These are phyloP conservation scores for Chloebia gouldiae DNA, from an alignment of 2,113 vertebrate genomes.

Conservation along the genomic window DNA sequence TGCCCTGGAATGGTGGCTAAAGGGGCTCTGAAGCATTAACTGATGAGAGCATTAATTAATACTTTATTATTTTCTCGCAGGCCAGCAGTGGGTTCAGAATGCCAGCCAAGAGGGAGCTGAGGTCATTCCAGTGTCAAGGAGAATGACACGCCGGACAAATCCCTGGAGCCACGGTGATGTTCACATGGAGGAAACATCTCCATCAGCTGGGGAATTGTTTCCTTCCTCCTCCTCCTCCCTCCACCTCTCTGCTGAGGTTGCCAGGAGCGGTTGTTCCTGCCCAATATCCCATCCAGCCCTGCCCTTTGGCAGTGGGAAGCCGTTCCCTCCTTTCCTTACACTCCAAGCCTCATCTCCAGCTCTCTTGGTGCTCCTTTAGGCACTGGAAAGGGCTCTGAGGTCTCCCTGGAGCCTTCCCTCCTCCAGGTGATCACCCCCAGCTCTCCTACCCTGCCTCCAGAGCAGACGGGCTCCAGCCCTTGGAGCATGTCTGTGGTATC, in stretches of 20 bases:
- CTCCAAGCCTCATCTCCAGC: background rate
- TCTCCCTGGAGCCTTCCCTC: background rate
- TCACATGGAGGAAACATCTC: background rate
- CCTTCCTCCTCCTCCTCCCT: background rate
- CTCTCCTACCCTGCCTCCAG: background rate
- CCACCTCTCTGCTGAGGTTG: background rate
- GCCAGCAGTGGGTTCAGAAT: background rate
- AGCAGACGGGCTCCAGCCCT: background rate
- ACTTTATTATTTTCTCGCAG: constrained; percentile 42
- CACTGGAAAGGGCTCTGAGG: background rate
- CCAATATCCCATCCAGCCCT: no score
- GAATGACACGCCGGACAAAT: background rate
- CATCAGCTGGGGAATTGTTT: accelerated
- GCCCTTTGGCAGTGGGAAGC: background rate
- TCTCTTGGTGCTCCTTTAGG: accelerated
- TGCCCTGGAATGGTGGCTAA: background rate
- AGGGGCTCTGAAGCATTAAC: constrained; percentile 54
- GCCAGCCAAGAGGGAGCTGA: background rate
- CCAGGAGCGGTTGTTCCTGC: background rate
- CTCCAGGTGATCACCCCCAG: background rate
- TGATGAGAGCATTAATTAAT: constrained; percentile 37
- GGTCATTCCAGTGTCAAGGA: background rate
- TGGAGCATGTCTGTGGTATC: accelerated
- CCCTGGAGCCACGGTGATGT: background rate
- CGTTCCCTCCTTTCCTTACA: background rate